Conservation (phyloP, 35 echinoderm and acorn worm genomes). For the Anneissia japonica region DNA sequence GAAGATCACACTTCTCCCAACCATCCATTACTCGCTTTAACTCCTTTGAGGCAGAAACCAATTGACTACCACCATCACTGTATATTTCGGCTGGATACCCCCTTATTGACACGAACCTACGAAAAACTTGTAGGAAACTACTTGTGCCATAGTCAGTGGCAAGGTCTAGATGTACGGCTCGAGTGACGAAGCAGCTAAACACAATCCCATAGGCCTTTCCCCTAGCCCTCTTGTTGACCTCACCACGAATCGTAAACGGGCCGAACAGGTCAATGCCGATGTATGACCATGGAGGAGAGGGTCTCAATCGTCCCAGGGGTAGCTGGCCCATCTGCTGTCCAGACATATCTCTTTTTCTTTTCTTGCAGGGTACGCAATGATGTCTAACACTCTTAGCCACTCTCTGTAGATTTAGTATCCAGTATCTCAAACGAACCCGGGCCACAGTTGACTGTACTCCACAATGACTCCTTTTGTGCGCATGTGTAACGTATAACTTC, state of each 20-base stretch:
- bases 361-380: constrained; percentile 28
- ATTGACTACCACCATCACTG: constrained; percentile 35
- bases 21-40: too few relatives aligned
- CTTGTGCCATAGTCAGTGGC: constrained; percentile 20
- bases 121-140: constrained; percentile 11
- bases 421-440: constrained; percentile 23
- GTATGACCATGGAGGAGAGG: constrained; percentile 43
- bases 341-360: not conserved
- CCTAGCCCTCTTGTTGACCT: constrained; percentile 36
- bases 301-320: constrained; percentile 19
- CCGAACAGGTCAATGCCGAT: constrained; percentile 50
- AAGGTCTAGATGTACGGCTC: constrained; percentile 37
- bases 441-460: constrained; percentile 18
- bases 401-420: constrained; percentile 21
- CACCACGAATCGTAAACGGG: constrained; percentile 28
- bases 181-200: constrained; percentile 35
- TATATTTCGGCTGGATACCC: constrained; percentile 33
- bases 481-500: too few relatives aligned
- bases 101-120: constrained; percentile 24
- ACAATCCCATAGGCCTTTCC: constrained; percentile 47
- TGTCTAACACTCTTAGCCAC: constrained; percentile 26
- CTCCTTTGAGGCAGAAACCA: constrained; percentile 12
- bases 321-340: constrained; percentile 47
- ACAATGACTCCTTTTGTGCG: too few relatives aligned
- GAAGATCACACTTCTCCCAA: too few relatives aligned